A percentile compares a stretch with the other conserved stretches of the same genome.
These are phyloP conservation scores for Taenaris catops DNA, from an alignment of 2,888 invertebrate species.

Conservation along the genomic window DNA sequence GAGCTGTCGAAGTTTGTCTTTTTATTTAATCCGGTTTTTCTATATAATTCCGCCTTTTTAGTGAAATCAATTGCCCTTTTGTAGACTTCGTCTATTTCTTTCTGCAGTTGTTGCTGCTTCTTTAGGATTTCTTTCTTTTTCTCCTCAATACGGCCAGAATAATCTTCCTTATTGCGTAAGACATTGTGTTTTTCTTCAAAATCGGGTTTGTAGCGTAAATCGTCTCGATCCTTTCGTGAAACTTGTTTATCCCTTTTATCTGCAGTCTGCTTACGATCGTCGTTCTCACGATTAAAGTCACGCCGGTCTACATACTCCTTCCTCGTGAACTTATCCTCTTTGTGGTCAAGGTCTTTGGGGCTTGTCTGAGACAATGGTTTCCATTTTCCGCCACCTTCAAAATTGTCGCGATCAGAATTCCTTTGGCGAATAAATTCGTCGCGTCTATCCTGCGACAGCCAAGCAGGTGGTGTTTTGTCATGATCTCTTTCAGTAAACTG, in stretches of 20 bases:
- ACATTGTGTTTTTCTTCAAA: conserved; percentile 14
- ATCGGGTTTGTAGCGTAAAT: conserved; percentile 13
- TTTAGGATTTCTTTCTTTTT: conserved; percentile 24
- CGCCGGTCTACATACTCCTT: conserved; percentile 19
- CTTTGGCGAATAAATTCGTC: conserved; percentile 15
- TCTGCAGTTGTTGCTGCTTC: conserved; percentile 36
- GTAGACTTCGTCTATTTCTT: conserved; percentile 58
- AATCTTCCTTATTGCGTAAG: conserved; percentile 20
- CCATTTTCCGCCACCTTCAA: conserved; percentile 19
- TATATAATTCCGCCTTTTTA: conserved; percentile 50
- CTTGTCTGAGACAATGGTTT: conserved; percentile 22
- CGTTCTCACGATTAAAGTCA: conserved; percentile 19
- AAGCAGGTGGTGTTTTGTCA: conserved; percentile 25
- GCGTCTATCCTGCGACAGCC: conserved; percentile 26
- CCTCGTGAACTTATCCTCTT: conserved; percentile 16
- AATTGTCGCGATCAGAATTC: conserved; percentile 12
- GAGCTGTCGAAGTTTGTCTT: conserved; percentile 30
- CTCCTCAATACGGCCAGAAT: conserved; percentile 17
- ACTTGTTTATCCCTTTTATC: conserved; percentile 29
- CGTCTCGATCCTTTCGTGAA: conserved; percentile 15
- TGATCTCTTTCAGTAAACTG: conserved; percentile 30
- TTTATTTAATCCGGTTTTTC: conserved; percentile 31
- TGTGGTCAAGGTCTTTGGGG: conserved; percentile 15
- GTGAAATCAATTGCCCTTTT: conserved; percentile 52
- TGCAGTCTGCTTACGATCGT: conserved; percentile 33